These are phyloP conservation scores for Cosmopolites sordidus DNA, from an alignment of 2,888 invertebrate species.

Conservation along the genomic window DNA sequence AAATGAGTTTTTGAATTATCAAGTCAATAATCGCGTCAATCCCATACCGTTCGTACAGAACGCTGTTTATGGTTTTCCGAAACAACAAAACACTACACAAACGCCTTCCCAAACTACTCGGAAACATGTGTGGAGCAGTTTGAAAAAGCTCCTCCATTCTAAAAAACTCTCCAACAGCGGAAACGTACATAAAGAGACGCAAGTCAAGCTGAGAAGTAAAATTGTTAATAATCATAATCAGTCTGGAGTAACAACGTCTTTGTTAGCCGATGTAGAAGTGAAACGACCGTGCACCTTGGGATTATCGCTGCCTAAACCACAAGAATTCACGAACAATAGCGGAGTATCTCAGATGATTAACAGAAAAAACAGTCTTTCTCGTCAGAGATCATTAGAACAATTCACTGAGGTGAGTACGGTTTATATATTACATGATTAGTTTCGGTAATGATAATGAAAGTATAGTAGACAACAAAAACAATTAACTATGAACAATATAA, in stretches of 20 bases:
- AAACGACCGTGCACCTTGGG: conserved; percentile 23
- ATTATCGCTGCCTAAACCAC: conserved; percentile 30
- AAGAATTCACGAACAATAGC: conserved; percentile 34
- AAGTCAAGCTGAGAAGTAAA: conserved; percentile 53
- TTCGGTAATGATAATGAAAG: no score
- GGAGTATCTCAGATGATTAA: conserved; percentile 46
- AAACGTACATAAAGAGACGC: conserved; percentile 36
- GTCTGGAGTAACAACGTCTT: conserved; percentile 52
- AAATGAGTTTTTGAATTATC: conserved; percentile 51
- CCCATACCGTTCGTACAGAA: conserved; percentile 72
- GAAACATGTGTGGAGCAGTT: conserved; percentile 51
- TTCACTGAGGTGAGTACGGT: conserved; percentile 60
- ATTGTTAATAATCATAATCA: conserved; percentile 49
- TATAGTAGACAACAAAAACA: no score
- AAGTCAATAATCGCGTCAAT: conserved; percentile 48
- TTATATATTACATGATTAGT: no score
- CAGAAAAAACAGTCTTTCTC: conserved; percentile 45
- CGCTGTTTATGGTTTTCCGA: conserved; percentile 57
- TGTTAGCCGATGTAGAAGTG: conserved; percentile 35
- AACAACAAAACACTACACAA: conserved; percentile 42
- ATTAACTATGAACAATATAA: no score
- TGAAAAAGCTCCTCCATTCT: conserved; percentile 49
- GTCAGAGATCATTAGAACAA: conserved; percentile 71
- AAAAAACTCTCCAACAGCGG: conserved; percentile 32
- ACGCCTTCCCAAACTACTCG: conserved; percentile 10